Conservation (phyloP, 2,888 invertebrate genomes). For the Teinopalpus imperialis region DNA sequence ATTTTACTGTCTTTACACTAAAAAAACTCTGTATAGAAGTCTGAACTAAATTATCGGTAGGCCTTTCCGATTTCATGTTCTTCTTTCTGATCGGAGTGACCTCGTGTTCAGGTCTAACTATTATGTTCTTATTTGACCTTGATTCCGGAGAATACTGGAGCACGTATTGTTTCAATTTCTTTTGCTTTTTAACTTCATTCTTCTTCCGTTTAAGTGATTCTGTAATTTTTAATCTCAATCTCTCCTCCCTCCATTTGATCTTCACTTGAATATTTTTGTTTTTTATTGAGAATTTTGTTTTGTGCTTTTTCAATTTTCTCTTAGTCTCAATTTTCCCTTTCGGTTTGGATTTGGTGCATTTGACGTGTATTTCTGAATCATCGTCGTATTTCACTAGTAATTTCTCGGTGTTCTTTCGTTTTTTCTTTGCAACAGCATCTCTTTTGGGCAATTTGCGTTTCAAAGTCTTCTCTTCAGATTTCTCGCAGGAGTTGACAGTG, state of each 20-base stretch:
- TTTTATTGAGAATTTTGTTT: conserved; percentile 28
- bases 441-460: conserved; percentile 10
- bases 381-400: conserved; percentile 4
- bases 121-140: conserved; percentile 29
- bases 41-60: conserved; percentile 54
- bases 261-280: conserved; percentile 47
- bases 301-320: conserved; percentile 27
- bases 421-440: conserved; percentile 9
- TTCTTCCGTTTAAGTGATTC: conserved; percentile 27
- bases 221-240: conserved; percentile 46
- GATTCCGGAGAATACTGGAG: conserved; percentile 46
- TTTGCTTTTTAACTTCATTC: conserved; percentile 17
- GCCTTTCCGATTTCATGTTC: conserved; percentile 43
- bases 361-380: conserved; percentile 25
- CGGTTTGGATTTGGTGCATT: too few relatives aligned
- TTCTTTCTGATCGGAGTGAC: conserved; percentile 46
- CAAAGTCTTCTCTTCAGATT: conserved; percentile 1
- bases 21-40: conserved; percentile 62
- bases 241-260: conserved; percentile 48
- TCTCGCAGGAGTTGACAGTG: not conserved
- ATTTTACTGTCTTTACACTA: too few relatives aligned
- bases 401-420: conserved; percentile 30
- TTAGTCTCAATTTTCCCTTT: too few relatives aligned
- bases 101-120: conserved; percentile 45
- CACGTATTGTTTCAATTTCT: conserved; percentile 50